Evolutionary conservation across 2,113 vertebrate genomes (phyloP), one percentile per base, ranked within the genome.

Genomic region (Antigone vipio): DNA sequence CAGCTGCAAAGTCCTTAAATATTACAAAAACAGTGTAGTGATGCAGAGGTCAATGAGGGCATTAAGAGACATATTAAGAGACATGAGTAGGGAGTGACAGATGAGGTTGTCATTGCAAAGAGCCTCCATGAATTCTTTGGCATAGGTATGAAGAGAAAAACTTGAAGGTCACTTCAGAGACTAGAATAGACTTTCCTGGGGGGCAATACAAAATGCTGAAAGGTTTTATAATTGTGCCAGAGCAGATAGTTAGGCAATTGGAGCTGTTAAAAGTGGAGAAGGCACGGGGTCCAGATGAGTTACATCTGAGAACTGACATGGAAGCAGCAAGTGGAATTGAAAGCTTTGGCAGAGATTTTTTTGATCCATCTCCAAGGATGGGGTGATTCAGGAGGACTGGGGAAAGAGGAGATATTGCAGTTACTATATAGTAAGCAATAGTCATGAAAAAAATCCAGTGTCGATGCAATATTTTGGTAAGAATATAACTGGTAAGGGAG

Each of bases 241-340:
- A 95, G 69, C 62, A 79, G 90, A 76, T 38, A 95, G 93, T 93
- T 87, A 80, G 88, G 92, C 93, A 94, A 82, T 95, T 91, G 97
- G 84, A 94, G 44, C 68, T 90, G 59, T 92, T 88, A 82, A 67
- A 95, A 95, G 74, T 76, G 92, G 96, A 94, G 79, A 91, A 84
- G 87, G 53, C 58, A 42, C 50, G 30, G 56, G 59, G 84, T 69
- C 53, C 32, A 15, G 44, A 90, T 88, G 95, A 97, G 68, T 95
- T 88, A 44, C 50, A 47, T 32, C 67, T 1, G 8, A 68, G 86
- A 74, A 83, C 2, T 21, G 71, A 91, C 60, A 52, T 69, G 66
- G 73, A 84, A 93, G 87, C 17, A 86, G 40, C 58, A 68, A 59
- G 80, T 42, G 47, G 88, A 64, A 45, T 16, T 58, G 73, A 89